Evolutionary conservation across 2,797 vertebrate species (phyloP).

Genomic region (Lerista edwardsae): DNA sequence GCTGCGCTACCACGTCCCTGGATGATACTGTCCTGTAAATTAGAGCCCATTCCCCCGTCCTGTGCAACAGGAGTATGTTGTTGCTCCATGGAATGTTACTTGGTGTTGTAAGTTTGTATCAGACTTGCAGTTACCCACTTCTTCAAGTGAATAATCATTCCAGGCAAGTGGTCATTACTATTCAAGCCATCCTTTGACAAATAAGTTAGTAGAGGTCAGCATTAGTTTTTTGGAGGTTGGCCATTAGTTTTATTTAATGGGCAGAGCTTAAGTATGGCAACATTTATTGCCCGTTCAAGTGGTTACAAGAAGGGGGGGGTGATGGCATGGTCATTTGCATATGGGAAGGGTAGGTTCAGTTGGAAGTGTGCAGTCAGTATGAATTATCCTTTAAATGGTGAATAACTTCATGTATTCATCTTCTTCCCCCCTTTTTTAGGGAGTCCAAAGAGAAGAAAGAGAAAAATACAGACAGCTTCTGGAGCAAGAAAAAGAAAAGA

Average conservation of each 20-base stretch:
- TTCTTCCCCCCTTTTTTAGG: slow-evolving; percentile 51
- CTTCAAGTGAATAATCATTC: no score
- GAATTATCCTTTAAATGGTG: not conserved
- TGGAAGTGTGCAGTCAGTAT: not conserved
- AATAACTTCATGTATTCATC: not conserved
- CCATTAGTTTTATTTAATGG: not conserved
- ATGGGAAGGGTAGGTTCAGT: not conserved
- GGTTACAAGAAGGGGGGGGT: not conserved
- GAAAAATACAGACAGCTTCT: slow-evolving; percentile 73
- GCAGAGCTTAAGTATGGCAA: not conserved
- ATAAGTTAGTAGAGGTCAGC: not conserved
- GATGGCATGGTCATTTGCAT: not conserved
- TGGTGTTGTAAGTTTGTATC: not conserved
- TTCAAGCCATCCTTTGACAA: not conserved
- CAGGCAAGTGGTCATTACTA: not conserved
- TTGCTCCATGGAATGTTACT: not conserved
- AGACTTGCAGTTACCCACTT: not conserved
- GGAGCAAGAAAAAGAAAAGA: slow-evolving; percentile 66
- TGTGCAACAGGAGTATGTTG: not conserved
- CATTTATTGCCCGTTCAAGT: not conserved
- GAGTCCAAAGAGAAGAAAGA: slow-evolving; percentile 72
- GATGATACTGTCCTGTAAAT: no score
- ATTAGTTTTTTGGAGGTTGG: no score
- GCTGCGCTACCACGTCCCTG: no score
- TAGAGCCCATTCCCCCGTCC: not conserved